Evolutionary conservation across 2,113 vertebrate species (phyloP).

Genomic region (Otocyon megalotis): DNA sequence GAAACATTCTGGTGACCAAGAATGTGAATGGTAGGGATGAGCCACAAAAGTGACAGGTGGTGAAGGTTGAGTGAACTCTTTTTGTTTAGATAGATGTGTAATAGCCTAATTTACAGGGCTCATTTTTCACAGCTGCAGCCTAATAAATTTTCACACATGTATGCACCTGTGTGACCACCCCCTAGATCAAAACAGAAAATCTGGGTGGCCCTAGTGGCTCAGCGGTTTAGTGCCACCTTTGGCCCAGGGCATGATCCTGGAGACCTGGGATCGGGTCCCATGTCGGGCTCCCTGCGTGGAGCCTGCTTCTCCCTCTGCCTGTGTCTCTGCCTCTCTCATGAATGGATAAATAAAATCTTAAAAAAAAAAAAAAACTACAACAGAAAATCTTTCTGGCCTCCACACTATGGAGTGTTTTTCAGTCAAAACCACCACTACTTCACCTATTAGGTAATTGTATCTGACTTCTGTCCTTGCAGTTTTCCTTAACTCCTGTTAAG

Average conservation of each 20-base stretch:
- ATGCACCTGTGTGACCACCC: background rate
- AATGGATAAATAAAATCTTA: too few relatives aligned
- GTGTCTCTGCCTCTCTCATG: too few relatives aligned
- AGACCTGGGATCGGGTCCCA: too few relatives aligned
- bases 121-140: constrained; percentile 1
- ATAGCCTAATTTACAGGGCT: background rate
- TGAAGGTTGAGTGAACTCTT: background rate
- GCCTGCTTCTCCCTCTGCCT: too few relatives aligned
- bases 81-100: background rate
- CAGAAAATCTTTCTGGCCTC: background rate
- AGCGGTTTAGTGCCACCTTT: too few relatives aligned
- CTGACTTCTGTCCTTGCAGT: background rate
- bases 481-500: background rate
- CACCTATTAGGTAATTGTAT: background rate
- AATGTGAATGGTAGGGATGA: background rate
- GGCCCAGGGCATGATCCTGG: too few relatives aligned
- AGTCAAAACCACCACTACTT: background rate
- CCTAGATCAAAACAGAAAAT: background rate
- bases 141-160: background rate
- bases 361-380: background rate
- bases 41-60: background rate
- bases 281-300: too few relatives aligned
- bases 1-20: background rate
- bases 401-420: background rate
- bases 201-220: too few relatives aligned